Base-by-base conservation (phyloP, 2,888 invertebrate genomes). In the Allophyes oxyacanthae region DNA sequence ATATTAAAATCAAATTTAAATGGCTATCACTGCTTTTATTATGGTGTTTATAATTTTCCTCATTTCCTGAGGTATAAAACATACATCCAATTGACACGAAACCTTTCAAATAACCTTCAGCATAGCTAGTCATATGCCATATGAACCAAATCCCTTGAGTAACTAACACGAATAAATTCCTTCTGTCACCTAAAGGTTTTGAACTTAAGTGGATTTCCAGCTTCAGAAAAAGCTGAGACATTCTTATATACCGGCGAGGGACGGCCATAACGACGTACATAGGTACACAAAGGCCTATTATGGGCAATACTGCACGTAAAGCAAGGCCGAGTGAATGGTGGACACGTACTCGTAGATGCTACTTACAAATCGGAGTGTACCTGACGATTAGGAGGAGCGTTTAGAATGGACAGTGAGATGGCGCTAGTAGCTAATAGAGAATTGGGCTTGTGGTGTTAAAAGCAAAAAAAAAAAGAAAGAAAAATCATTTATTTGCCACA, bases 301-400 rank as follows among this genome's bases (percentile, higher is more conserved):
- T 64, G 26, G 41, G 6, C 33, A 33, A 33, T 51, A 53, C 54
- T 50, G 61, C 53, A 60, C 56, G 55, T 70, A 53, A 42, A 53
- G 51, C 42, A 30, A 30, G 32, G 32, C 20, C 28, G 32, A 8
- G 45, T 56, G 63, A 71, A 75, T 49, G 50, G 52, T 14, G 36
- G 65, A 57, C 73, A 78, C 73, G 69, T 73, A 53, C 62, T 20
- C 20, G 20, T 20, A 20, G 20, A 43, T 43, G 59, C 49, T 72
- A 60, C 62, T 75, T 78, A 79, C 77, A 78, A 78, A 78, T 78
- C 72, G 67, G 37, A 59, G 68, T 25, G 50, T 72, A 72, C 76
- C 78, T 74, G 72, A 34, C 67, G 38, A 57, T 53, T 65, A 44
- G 45, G 20, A 15, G 48, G 72, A 7, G 38, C 33, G 67, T 71